Evolutionary conservation across 2,113 vertebrate species (phyloP).

Genomic region (Gracilinanus agilis): DNA sequence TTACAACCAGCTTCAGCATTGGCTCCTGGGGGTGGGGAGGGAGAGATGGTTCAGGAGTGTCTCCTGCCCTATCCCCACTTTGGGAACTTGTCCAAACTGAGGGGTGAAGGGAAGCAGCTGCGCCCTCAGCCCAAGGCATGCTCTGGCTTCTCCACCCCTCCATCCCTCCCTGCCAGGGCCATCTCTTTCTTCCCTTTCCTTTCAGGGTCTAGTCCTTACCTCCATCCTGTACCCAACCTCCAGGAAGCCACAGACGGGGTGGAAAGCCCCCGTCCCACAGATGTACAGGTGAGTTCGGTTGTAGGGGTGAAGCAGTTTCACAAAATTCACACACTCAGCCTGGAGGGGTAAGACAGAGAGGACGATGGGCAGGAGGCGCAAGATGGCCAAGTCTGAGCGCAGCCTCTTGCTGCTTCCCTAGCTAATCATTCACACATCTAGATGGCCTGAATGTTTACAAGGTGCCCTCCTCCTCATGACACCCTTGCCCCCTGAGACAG

Average conservation of each 20-base stretch:
- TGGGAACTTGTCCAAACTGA: background rate
- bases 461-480: background rate
- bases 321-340: slow-evolving; percentile 97
- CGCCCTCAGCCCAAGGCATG: too few relatives aligned
- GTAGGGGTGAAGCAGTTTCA: slow-evolving; percentile 95
- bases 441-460: background rate
- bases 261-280: slow-evolving; percentile 97
- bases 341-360: slow-evolving; percentile 69
- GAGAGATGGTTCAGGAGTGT: accelerated
- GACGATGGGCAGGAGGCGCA: background rate
- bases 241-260: slow-evolving; percentile 93
- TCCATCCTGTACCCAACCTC: slow-evolving; percentile 92
- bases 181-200: too few relatives aligned
- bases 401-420: background rate
- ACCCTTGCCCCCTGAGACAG: background rate
- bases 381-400: background rate
- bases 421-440: background rate
- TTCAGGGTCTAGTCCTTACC: slow-evolving; percentile 83
- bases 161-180: background rate
- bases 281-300: slow-evolving; percentile 95
- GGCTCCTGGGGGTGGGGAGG: slow-evolving; percentile 87
- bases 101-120: background rate
- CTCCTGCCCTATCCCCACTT: background rate
- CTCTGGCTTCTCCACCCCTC: background rate
- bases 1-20: slow-evolving; percentile 89